Conservation (phyloP, 2,797 vertebrate genomes). For the Phataginus tricuspis region DNA sequence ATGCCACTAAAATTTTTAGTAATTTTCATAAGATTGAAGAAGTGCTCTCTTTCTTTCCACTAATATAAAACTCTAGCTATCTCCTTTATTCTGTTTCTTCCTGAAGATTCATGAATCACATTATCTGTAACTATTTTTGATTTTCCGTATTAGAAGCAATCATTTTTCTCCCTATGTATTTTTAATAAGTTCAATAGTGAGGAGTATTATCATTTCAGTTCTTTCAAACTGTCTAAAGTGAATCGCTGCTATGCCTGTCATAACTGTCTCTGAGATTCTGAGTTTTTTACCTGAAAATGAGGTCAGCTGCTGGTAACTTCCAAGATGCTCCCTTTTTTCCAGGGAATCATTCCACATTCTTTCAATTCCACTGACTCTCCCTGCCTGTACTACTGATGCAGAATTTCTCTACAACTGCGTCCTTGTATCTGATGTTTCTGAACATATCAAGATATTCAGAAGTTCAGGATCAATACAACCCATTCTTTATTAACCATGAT, state of each 20-base stretch:
- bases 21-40: slow-evolving; percentile 69
- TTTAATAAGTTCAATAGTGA: slow-evolving; percentile 77
- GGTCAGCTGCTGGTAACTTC: slow-evolving; percentile 24
- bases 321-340: background rate
- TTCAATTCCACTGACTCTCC: background rate
- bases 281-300: background rate
- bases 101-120: slow-evolving; percentile 76
- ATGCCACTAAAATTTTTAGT: slow-evolving; percentile 64
- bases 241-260: slow-evolving; percentile 20
- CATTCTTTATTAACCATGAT: slow-evolving; percentile 9
- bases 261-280: background rate
- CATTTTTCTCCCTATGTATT: slow-evolving; percentile 78
- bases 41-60: slow-evolving; percentile 39
- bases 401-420: background rate
- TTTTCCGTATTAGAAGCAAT: slow-evolving; percentile 76
- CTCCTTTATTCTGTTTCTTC: slow-evolving; percentile 71
- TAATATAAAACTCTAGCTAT: slow-evolving; percentile 68
- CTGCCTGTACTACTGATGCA: background rate
- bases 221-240: slow-evolving; percentile 58
- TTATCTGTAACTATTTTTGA: slow-evolving; percentile 80
- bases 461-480: background rate
- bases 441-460: background rate
- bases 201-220: slow-evolving; percentile 63
- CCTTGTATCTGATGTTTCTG: background rate
- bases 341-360: background rate